Evolutionary conservation across 2,797 vertebrate genomes (phyloP).

Genomic region (Tarsius wallacei): DNA sequence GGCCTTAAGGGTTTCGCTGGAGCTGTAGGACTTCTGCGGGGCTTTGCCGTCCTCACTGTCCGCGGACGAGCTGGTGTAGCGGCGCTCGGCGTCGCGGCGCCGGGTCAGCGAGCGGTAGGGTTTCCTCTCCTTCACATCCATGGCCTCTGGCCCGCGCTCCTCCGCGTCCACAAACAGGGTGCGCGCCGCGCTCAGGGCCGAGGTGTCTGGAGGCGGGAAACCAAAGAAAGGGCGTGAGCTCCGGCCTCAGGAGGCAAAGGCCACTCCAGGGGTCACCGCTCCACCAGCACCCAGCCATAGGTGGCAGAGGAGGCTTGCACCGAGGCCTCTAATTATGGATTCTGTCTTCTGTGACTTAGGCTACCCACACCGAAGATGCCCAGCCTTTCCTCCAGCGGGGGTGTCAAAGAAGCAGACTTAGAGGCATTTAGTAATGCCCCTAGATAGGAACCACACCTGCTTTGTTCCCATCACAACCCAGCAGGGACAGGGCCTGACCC

Average conservation of each 20-base stretch:
- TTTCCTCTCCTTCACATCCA: slow-evolving; percentile 99
- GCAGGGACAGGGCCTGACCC: not conserved
- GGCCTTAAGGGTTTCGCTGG: slow-evolving; percentile 99
- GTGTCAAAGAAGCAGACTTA: not conserved
- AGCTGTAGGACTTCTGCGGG: slow-evolving; percentile 98
- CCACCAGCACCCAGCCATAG: rapidly evolving
- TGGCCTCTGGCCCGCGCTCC: slow-evolving; percentile 92
- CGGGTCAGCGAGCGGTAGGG: slow-evolving; percentile 98
- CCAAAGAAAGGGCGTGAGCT: not conserved
- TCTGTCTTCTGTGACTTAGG: not conserved
- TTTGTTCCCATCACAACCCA: not conserved
- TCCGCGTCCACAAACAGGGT: slow-evolving; percentile 91
- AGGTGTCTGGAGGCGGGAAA: slow-evolving; percentile 85
- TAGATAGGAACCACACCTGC: not conserved
- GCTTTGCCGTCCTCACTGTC: slow-evolving; percentile 97
- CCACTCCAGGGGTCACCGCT: rapidly evolving
- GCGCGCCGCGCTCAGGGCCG: slow-evolving; percentile 77
- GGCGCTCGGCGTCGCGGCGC: slow-evolving; percentile 96
- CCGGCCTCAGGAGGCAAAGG: not conserved
- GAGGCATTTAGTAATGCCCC: not conserved
- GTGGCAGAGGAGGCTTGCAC: not conserved
- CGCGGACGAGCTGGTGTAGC: slow-evolving; percentile 97
- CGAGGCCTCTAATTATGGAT: not conserved
- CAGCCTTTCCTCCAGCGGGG: not conserved
- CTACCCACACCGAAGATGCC: not conserved